Percentiles rank a stretch among this genome's conserved stretches.
These are phyloP conservation scores for Paramuricea clavata DNA, from an alignment of 92 coral and sea anemone species.

Conservation along the genomic window DNA sequence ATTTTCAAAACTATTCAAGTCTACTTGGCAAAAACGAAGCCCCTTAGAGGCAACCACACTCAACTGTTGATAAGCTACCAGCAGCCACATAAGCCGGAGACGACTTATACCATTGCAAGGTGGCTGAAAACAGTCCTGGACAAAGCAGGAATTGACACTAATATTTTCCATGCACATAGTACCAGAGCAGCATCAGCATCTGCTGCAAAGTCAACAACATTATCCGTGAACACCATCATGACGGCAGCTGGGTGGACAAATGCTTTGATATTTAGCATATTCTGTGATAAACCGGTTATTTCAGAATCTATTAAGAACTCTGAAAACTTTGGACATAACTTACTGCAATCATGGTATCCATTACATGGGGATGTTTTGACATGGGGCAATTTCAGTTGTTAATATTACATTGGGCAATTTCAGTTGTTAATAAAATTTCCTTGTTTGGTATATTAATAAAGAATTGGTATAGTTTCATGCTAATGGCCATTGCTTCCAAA, in stretches of 20 bases:
- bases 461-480: background rate
- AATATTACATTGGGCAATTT: background rate
- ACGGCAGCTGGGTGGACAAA: conserved; percentile 4
- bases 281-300: conserved; percentile 2
- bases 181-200: background rate
- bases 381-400: no score
- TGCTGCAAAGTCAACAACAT: background rate
- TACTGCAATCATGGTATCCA: background rate
- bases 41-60: no score
- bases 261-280: background rate
- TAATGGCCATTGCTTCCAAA: no score
- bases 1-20: background rate
- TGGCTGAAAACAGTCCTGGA: background rate
- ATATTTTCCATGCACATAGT: background rate
- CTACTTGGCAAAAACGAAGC: no score
- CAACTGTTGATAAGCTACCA: conserved; percentile 5
- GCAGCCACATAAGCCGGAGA: background rate
- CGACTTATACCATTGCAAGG: background rate
- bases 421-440: background rate
- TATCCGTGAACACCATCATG: background rate
- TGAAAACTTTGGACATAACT: background rate
- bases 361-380: no score
- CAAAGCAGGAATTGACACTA: background rate
- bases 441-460: background rate
- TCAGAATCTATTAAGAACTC: background rate